Conservation (phyloP, 1,140 invertebrate genomes). For the Magallana angulata region DNA sequence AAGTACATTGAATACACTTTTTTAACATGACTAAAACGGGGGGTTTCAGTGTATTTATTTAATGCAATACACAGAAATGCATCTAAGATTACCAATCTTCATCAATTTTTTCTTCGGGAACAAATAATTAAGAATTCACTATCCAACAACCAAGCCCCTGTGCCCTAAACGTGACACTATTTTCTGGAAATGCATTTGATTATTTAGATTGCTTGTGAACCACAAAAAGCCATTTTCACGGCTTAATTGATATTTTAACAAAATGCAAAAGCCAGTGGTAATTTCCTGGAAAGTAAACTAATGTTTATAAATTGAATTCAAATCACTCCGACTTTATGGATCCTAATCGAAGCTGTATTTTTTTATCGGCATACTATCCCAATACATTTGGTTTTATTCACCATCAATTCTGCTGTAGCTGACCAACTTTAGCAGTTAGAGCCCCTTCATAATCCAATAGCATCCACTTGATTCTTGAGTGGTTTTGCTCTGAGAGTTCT, state of each 20-base stretch:
- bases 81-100: too few species aligned
- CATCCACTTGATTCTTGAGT: constrained; percentile 30
- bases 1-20: too few species aligned
- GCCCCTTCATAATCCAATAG: constrained; percentile 1
- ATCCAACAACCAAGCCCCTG: too few species aligned
- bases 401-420: background rate
- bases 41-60: too few species aligned
- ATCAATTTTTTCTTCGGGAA: too few species aligned
- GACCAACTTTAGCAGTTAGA: background rate
- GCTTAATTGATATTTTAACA: background rate
- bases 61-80: too few species aligned
- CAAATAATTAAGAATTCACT: too few species aligned
- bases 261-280: background rate
- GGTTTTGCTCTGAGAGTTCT: constrained; percentile 23
- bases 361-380: too few species aligned
- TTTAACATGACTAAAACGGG: too few species aligned
- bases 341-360: background rate
- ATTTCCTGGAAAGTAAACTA: background rate
- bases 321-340: background rate
- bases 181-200: background rate
- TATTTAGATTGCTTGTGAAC: background rate
- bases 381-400: background rate
- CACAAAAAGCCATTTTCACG: background rate
- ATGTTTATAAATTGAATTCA: constrained; percentile 7
- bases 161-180: too few species aligned